Evolutionary conservation across 1,140 invertebrate species (phyloP).

Genomic region (Helicoverpa armigera): DNA sequence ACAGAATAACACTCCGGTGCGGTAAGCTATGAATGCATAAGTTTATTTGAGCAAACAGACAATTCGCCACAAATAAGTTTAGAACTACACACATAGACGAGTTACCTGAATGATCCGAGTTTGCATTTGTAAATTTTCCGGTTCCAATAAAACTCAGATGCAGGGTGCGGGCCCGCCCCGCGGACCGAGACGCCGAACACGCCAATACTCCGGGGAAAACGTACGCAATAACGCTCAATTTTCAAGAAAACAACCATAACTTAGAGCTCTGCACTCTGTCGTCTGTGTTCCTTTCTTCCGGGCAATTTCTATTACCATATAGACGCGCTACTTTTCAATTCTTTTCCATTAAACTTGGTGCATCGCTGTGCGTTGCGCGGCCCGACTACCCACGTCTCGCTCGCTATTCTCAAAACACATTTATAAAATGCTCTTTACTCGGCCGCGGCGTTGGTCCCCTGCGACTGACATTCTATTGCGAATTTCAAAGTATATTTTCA

Average conservation of each 20-base stretch:
- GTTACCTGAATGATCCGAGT: slow-evolving; percentile 69
- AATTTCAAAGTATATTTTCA: slow-evolving; percentile 80
- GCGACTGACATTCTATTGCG: slow-evolving; percentile 80
- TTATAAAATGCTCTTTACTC: slow-evolving; percentile 84
- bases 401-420: slow-evolving; percentile 82
- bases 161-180: slow-evolving; percentile 47
- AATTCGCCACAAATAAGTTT: slow-evolving; percentile 43
- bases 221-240: slow-evolving; percentile 82
- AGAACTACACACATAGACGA: slow-evolving; percentile 45
- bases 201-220: slow-evolving; percentile 63
- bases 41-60: slow-evolving; percentile 39
- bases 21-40: not conserved
- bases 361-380: slow-evolving; percentile 80
- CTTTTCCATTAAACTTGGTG: slow-evolving; percentile 86
- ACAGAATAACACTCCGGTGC: not conserved
- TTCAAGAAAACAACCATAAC: slow-evolving; percentile 84
- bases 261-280: slow-evolving; percentile 82
- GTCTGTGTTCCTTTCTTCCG: slow-evolving; percentile 84
- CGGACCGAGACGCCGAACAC: slow-evolving; percentile 48
- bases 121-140: slow-evolving; percentile 69
- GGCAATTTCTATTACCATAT: slow-evolving; percentile 87
- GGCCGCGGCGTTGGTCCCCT: slow-evolving; percentile 72
- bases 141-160: slow-evolving; percentile 67
- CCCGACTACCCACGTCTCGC: slow-evolving; percentile 65
- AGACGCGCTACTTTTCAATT: slow-evolving; percentile 86